phyloP scores from a whole-genome alignment of 2,888 invertebrate species.

The Pantelozetes paolii region DNA sequence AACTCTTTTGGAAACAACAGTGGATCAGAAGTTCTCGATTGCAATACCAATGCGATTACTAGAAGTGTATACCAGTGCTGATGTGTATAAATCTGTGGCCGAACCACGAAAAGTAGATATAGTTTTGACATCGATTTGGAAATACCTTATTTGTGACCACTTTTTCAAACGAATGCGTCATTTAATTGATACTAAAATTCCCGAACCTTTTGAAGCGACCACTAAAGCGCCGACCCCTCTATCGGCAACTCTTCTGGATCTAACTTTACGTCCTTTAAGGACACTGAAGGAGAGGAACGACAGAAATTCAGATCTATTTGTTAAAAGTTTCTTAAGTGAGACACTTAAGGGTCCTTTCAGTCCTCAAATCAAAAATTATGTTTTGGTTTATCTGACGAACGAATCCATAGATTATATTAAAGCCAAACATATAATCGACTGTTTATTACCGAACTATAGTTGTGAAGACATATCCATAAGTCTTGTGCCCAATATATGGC shows the following conservation, averaged over 20 bases:
- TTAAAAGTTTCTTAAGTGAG: slow-evolving; percentile 34
- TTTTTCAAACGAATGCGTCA: slow-evolving; percentile 70
- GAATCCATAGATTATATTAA: not conserved
- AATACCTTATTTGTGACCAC: slow-evolving; percentile 55
- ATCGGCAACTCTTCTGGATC: slow-evolving; percentile 66
- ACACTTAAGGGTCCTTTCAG: slow-evolving; percentile 37
- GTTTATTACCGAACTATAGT: slow-evolving; percentile 8
- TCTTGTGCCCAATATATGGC: slow-evolving; percentile 29
- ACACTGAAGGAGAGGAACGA: slow-evolving; percentile 9
- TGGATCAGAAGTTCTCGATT: slow-evolving; percentile 54
- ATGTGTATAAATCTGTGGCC: slow-evolving; percentile 48
- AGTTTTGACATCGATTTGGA: slow-evolving; percentile 50
- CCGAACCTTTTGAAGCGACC: slow-evolving; percentile 65
- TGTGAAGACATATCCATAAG: slow-evolving; percentile 1
- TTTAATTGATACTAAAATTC: slow-evolving; percentile 65
- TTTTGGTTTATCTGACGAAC: not conserved
- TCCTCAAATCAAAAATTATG: slow-evolving; percentile 37
- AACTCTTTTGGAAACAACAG: slow-evolving; percentile 49
- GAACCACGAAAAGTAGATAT: slow-evolving; percentile 1
- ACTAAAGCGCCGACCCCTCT: slow-evolving; percentile 67
- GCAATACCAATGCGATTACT: slow-evolving; percentile 72
- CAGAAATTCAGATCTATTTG: not conserved
- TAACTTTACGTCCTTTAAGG: slow-evolving; percentile 69
- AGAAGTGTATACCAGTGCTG: slow-evolving; percentile 60
- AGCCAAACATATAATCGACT: slow-evolving; percentile 16